Evolutionary conservation across 1,140 invertebrate genomes (phyloP).

Genomic region (Ooceraea biroi): DNA sequence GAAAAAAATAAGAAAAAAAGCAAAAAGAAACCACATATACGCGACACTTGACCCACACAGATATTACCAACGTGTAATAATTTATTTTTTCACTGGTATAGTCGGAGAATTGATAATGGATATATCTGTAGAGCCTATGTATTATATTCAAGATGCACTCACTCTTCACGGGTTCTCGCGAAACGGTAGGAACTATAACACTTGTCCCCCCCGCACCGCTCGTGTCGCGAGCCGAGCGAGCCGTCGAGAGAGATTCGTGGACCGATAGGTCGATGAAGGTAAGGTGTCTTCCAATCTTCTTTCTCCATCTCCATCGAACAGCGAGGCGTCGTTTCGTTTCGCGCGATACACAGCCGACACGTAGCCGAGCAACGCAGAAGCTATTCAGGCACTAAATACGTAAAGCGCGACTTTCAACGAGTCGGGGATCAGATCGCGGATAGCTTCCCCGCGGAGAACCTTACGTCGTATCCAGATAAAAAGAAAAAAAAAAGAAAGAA

Average conservation of each 20-base stretch:
- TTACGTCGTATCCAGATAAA: conserved; percentile 15
- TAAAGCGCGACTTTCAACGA: conserved; percentile 35
- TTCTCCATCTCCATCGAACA: conserved; percentile 41
- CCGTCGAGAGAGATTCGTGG: conserved; percentile 21
- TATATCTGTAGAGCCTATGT: conserved; percentile 86
- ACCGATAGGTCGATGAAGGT: not conserved
- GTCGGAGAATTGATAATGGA: conserved; percentile 83
- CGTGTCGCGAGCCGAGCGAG: conserved; percentile 53
- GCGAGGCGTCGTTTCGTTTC: conserved; percentile 14
- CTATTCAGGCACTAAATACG: conserved; percentile 54
- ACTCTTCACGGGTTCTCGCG: conserved; percentile 80
- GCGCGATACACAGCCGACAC: not conserved
- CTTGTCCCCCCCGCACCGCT: conserved; percentile 29
- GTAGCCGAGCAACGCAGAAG: conserved; percentile 26
- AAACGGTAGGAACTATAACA: conserved; percentile 68
- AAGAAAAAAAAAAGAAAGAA: not conserved
- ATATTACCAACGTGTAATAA: conserved; percentile 85
- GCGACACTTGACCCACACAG: conserved; percentile 78
- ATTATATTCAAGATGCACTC: conserved; percentile 85
- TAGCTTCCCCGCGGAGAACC: conserved; percentile 31
- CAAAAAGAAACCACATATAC: conserved; percentile 38
- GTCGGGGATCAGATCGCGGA: conserved; percentile 13
- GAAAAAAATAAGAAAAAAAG: conserved; percentile 27
- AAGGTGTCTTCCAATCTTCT: conserved; percentile 57
- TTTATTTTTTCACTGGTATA: conserved; percentile 87